Evolutionary conservation across 2,113 vertebrate genomes (phyloP), one percentile per base, ranked within the genome.

Genomic region (Gallinago undulata): DNA sequence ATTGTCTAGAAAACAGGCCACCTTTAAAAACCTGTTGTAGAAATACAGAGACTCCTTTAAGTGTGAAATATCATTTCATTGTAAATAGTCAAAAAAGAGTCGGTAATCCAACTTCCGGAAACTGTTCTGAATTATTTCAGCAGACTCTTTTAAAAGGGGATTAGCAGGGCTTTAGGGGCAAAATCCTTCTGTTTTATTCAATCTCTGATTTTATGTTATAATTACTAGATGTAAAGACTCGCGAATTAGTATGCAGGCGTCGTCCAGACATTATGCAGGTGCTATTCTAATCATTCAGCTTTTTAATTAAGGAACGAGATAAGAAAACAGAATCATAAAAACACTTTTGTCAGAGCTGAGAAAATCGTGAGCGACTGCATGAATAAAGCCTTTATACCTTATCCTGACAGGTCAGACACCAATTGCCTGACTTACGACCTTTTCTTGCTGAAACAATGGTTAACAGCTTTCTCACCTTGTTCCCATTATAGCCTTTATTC

Each of bases 51-150:
- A 97, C 97, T 98, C 98, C 96, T 98, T 98, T 98, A 98, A 98
- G 98, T 99, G 99, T 98, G 98, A 99, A 99, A 99, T 99, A 99
- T 99, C 96, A 99, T 99, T 99, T 99, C 98, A 99, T 99, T 99
- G 98, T 98, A 98, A 97, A 98, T 97, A 98, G 96, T 95, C 97
- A 98, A 98, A 98, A 99, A 99, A 98, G 98, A 98, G 97, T 98
- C 97, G 98, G 98, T 99, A 99, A 99, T 99, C 99, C 99, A 98
- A 99, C 99, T 99, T 99, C 99, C 99, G 98, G 99, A 99, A 99
- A 99, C 98, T 99, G 98, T 99, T 98, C 98, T 98, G 99, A 99
- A 99, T 99, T 99, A 99, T 99, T 99, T 99, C 99, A 99, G 98
- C 98, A 99, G 99, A 98, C 98, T 98, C 98, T 98, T 99, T 99